phyloP scores from a whole-genome alignment of 2,888 invertebrate species.

The Patella pellucida region DNA sequence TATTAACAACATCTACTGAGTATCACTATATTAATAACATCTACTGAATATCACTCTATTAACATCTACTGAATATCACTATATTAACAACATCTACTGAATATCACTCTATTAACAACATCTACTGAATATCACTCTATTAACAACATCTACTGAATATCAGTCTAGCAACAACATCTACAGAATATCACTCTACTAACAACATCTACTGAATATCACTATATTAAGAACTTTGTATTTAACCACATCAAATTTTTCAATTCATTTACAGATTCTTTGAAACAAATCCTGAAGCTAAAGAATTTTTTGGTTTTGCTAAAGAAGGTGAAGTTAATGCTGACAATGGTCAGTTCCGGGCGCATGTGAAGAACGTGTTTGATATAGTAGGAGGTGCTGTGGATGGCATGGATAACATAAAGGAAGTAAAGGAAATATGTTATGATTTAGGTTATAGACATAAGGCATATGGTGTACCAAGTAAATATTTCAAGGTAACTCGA shows the following conservation, averaged over 20 bases:
- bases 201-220: no score
- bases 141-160: no score
- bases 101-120: no score
- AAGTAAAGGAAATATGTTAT: neutral
- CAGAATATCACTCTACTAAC: no score
- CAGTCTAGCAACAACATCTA: no score
- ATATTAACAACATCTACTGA: no score
- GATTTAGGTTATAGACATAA: neutral
- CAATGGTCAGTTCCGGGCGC: neutral
- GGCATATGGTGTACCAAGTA: neutral
- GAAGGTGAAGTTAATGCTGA: neutral
- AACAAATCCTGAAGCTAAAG: neutral
- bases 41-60: no score
- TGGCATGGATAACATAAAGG: neutral
- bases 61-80: no score
- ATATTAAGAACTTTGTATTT: neutral
- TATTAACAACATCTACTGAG: no score
- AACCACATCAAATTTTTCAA: neutral
- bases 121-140: no score
- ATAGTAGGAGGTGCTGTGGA: neutral
- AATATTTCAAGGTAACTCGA: neutral
- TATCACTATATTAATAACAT: no score
- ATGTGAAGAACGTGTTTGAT: neutral
- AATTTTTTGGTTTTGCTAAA: neutral
- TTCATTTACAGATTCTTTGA: neutral